Evolutionary conservation across 2,797 vertebrate species (phyloP).

Genomic region (Eremophila alpestris): DNA sequence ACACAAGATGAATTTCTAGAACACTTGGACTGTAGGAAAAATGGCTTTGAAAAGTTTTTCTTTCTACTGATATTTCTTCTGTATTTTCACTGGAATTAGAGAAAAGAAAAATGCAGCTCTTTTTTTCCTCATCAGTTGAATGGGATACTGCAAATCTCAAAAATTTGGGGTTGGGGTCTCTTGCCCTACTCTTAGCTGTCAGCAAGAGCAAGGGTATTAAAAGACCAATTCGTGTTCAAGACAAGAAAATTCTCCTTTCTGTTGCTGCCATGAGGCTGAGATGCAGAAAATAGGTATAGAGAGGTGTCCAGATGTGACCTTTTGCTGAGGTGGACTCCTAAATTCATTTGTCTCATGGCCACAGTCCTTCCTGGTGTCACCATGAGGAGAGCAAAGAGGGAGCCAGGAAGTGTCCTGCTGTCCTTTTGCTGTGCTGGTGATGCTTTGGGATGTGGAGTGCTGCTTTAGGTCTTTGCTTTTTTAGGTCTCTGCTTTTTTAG

Average conservation of each 20-base stretch:
- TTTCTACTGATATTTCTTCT: not conserved
- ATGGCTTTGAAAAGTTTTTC: not conserved
- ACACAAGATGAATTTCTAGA: not conserved
- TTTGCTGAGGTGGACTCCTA: not conserved
- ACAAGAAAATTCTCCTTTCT: not conserved
- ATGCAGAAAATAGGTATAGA: not conserved
- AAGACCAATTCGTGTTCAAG: not conserved
- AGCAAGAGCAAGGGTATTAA: not conserved
- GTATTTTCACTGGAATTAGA: not conserved
- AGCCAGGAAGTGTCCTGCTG: not conserved
- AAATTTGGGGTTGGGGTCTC: not conserved
- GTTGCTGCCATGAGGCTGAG: not conserved
- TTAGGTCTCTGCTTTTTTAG: not conserved
- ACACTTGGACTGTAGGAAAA: not conserved
- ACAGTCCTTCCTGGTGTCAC: fast-evolving
- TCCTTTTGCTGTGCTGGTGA: not conserved
- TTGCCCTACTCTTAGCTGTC: not conserved
- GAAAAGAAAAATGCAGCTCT: not conserved
- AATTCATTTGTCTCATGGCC: not conserved
- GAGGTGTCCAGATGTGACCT: not conserved
- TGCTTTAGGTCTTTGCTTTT: not conserved
- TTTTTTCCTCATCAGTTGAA: not conserved
- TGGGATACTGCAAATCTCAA: not conserved
- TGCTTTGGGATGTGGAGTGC: not conserved
- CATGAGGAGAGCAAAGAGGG: not conserved